Conservation (phyloP, 2,797 vertebrate species). For the Notoglanidium macrostoma region DNA sequence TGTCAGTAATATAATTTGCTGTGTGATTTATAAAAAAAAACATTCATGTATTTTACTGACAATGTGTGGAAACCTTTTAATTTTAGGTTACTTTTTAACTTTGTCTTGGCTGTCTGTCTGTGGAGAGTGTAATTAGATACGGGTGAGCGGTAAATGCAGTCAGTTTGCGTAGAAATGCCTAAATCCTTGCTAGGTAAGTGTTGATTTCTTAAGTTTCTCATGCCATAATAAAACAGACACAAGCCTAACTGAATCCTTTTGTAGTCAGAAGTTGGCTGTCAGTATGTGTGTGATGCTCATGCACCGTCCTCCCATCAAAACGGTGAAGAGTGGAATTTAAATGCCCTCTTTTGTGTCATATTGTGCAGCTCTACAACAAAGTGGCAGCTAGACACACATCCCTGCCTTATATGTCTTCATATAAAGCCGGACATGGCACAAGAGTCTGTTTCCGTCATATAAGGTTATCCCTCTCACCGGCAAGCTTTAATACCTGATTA, state of each 20-base stretch:
- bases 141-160: neutral
- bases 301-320: too few species aligned
- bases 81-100: neutral
- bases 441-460: neutral
- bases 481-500: slow-evolving; percentile 3
- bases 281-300: too few species aligned
- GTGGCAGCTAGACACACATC: neutral
- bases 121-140: neutral
- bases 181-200: too few species aligned
- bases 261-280: too few species aligned
- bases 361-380: too few species aligned
- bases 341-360: too few species aligned
- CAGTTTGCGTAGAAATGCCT: too few species aligned
- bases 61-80: neutral
- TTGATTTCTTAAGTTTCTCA: too few species aligned
- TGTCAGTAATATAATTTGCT: neutral
- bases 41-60: neutral
- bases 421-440: neutral
- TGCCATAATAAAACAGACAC: too few species aligned
- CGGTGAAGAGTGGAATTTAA: neutral
- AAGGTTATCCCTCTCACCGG: neutral
- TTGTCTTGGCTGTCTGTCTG: neutral
- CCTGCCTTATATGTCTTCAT: neutral
- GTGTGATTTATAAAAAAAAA: neutral
- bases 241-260: too few species aligned